Evolutionary conservation across 2,113 vertebrate genomes (phyloP).

Genomic region (Gasterosteus aculeatus): DNA sequence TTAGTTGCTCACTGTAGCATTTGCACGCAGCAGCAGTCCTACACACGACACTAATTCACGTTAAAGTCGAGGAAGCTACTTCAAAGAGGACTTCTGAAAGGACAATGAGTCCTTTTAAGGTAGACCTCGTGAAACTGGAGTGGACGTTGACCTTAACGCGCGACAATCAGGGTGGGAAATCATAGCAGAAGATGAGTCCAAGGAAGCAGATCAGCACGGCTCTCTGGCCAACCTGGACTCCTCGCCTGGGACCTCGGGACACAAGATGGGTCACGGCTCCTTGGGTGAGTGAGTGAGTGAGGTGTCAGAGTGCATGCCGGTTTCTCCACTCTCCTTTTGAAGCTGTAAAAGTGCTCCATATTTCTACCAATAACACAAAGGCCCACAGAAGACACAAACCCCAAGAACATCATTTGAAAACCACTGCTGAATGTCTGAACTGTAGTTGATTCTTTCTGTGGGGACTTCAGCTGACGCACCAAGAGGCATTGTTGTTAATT

Average conservation of each 20-base stretch:
- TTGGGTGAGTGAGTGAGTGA: slow-evolving; percentile 79
- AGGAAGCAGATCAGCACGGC: slow-evolving; percentile 88
- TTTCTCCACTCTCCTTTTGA: background rate
- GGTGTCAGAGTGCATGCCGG: background rate
- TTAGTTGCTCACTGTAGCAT: slow-evolving; percentile 51
- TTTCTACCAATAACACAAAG: background rate
- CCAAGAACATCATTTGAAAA: background rate
- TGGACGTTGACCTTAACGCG: slow-evolving; percentile 81
- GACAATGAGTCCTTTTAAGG: background rate
- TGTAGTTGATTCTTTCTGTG: background rate
- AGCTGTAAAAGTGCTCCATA: background rate
- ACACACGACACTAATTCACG: slow-evolving; percentile 18
- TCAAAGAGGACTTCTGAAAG: slow-evolving; percentile 15
- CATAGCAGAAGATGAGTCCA: slow-evolving; percentile 89
- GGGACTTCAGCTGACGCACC: background rate
- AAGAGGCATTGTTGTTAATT: no score
- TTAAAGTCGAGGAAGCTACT: background rate
- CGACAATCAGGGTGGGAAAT: slow-evolving; percentile 89
- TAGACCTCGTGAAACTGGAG: background rate
- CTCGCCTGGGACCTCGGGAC: slow-evolving; percentile 83
- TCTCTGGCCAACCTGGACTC: slow-evolving; percentile 85
- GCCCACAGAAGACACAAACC: background rate
- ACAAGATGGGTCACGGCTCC: slow-evolving; percentile 83
- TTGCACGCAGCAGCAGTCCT: slow-evolving; percentile 32
- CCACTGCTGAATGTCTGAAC: background rate